Percentiles rank a stretch among this genome's conserved stretches.
phyloP scores from a whole-genome alignment of 2,797 vertebrate species.

The Sphaeramia orbicularis region DNA sequence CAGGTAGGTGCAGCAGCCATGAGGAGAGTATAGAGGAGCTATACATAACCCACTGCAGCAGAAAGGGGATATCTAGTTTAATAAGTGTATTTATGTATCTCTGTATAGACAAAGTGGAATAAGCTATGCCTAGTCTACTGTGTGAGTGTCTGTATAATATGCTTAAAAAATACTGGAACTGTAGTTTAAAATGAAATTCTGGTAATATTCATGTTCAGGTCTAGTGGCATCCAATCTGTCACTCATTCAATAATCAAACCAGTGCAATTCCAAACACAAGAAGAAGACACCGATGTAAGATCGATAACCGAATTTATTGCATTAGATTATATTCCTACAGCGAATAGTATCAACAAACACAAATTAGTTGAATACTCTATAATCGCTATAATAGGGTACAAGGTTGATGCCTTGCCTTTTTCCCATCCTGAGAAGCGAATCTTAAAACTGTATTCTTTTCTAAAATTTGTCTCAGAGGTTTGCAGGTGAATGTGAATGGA shows the following conservation, averaged over 20 bases:
- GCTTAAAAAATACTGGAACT: neutral
- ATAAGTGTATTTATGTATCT: too few species aligned
- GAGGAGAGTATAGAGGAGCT: neutral
- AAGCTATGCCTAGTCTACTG: neutral
- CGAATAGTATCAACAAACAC: slow-evolving; percentile 59
- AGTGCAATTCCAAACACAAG: slow-evolving; percentile 27
- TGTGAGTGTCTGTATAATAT: neutral
- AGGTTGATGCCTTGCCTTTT: slow-evolving; percentile 81
- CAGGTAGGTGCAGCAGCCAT: slow-evolving; percentile 28
- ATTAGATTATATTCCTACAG: slow-evolving; percentile 69
- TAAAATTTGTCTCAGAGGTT: slow-evolving; percentile 6
- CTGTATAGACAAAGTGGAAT: neutral
- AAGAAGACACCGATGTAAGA: slow-evolving; percentile 72
- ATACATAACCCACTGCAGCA: slow-evolving; percentile 11
- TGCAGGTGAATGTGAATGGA: neutral
- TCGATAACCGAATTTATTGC: slow-evolving; percentile 80
- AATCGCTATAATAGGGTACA: slow-evolving; percentile 39
- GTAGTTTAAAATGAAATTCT: neutral
- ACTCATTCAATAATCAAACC: slow-evolving; percentile 16
- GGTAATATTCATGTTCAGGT: neutral
- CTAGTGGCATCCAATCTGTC: slow-evolving; percentile 22
- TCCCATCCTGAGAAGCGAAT: slow-evolving; percentile 84
- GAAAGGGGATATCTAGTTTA: neutral
- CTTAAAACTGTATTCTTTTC: slow-evolving; percentile 55
- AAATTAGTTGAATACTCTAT: slow-evolving; percentile 57